These are phyloP conservation scores for Abrostola tripartita DNA, from an alignment of 2,888 invertebrate species.

Conservation along the genomic window DNA sequence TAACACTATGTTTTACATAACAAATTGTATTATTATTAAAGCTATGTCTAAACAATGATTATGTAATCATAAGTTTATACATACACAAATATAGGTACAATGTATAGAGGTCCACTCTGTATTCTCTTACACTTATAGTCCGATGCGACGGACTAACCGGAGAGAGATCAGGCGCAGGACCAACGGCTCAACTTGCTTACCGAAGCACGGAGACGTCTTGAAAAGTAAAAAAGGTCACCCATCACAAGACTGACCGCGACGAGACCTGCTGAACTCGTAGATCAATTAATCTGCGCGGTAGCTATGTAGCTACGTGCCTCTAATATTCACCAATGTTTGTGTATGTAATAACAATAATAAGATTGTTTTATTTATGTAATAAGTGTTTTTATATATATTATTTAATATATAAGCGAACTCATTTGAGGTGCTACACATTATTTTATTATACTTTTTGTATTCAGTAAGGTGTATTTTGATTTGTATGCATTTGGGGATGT, in stretches of 20 bases:
- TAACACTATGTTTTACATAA: not conserved
- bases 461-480: slow-evolving; percentile 30
- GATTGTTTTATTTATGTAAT: slow-evolving; percentile 32
- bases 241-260: too few relatives aligned
- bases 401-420: slow-evolving; percentile 53
- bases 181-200: too few relatives aligned
- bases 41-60: slow-evolving; percentile 38
- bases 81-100: slow-evolving; percentile 24
- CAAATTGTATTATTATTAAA: not conserved
- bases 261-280: too few relatives aligned
- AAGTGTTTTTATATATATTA: slow-evolving; percentile 43
- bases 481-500: slow-evolving; percentile 14
- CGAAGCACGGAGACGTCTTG: too few relatives aligned
- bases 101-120: not conserved
- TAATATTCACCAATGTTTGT: not conserved
- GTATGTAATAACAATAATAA: not conserved
- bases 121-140: too few relatives aligned
- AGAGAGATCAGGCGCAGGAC: too few relatives aligned
- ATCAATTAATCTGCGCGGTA: too few relatives aligned
- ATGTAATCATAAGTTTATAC: not conserved
- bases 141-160: too few relatives aligned
- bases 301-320: not conserved
- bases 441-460: slow-evolving; percentile 24
- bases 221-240: too few relatives aligned
- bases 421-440: slow-evolving; percentile 50